Evolutionary conservation across 2,113 vertebrate genomes (phyloP).

Genomic region (Platysternon megacephalum): DNA sequence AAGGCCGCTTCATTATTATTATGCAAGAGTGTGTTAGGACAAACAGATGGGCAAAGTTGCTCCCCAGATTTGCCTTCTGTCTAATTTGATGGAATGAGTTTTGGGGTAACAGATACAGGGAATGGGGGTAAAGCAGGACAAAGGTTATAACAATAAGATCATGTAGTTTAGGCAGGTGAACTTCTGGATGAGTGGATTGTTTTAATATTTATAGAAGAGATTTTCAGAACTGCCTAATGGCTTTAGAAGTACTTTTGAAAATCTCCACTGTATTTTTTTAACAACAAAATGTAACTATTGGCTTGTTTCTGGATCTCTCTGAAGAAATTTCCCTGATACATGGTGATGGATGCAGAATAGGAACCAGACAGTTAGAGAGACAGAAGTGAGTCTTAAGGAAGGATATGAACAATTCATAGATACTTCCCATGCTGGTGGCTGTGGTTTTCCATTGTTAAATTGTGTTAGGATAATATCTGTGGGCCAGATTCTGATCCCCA

Average conservation of each 20-base stretch:
- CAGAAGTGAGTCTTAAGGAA: background rate
- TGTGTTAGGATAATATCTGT: accelerated
- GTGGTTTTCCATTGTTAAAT: background rate
- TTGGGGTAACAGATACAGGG: background rate
- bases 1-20: background rate
- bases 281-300: background rate
- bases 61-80: background rate
- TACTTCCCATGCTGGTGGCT: background rate
- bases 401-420: conserved; percentile 26
- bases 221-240: background rate
- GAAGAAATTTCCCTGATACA: background rate
- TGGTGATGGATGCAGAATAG: conserved; percentile 4
- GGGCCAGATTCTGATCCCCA: conserved; percentile 1
- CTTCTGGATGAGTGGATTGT: background rate
- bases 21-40: background rate
- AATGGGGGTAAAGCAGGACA: background rate
- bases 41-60: background rate
- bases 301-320: background rate
- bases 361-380: background rate
- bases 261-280: background rate
- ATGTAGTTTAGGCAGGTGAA: background rate
- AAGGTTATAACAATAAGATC: background rate
- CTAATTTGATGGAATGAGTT: background rate
- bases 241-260: background rate
- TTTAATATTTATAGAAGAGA: background rate